Conservation (phyloP, 1,140 invertebrate genomes). For the Leptinotarsa lineolata region DNA sequence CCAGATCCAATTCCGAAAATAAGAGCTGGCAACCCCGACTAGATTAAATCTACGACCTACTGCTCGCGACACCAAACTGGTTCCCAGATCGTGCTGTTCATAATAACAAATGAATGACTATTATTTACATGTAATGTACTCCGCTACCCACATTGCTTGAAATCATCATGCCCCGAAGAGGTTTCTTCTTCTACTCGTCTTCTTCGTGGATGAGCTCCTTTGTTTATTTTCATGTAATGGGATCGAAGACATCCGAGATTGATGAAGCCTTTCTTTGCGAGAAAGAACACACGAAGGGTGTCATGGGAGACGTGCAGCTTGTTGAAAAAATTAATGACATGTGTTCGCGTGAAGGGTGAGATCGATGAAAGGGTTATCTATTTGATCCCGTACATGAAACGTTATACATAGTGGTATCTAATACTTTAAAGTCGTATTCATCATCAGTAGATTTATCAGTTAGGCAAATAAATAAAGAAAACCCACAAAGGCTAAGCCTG, state of each 20-base stretch:
- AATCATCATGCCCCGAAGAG: slow-evolving; percentile 7
- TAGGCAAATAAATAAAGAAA: no score
- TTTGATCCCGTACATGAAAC: no score
- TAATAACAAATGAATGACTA: slow-evolving; percentile 42
- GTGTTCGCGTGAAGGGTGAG: neutral
- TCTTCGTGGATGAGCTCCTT: slow-evolving; percentile 4
- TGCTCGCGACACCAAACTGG: slow-evolving; percentile 32
- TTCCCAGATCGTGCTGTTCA: slow-evolving; percentile 38
- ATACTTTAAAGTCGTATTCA: no score
- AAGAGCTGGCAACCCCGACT: no score
- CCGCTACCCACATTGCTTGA: slow-evolving; percentile 33
- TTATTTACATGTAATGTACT: slow-evolving; percentile 40
- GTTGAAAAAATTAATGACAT: slow-evolving; percentile 4
- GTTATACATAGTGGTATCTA: no score
- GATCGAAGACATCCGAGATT: slow-evolving; percentile 2
- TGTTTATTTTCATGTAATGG: slow-evolving; percentile 3
- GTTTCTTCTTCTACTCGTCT: slow-evolving; percentile 7
- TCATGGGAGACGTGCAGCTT: neutral
- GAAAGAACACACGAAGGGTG: neutral
- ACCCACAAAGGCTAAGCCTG: no score
- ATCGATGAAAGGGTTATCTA: neutral
- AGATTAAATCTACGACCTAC: slow-evolving; percentile 30
- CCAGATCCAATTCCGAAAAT: no score
- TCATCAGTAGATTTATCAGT: no score
- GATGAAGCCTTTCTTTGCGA: neutral